These are phyloP conservation scores for Ophiothrix spiculata DNA, from an alignment of 35 echinoderm and acorn worm species.

Conservation along the genomic window DNA sequence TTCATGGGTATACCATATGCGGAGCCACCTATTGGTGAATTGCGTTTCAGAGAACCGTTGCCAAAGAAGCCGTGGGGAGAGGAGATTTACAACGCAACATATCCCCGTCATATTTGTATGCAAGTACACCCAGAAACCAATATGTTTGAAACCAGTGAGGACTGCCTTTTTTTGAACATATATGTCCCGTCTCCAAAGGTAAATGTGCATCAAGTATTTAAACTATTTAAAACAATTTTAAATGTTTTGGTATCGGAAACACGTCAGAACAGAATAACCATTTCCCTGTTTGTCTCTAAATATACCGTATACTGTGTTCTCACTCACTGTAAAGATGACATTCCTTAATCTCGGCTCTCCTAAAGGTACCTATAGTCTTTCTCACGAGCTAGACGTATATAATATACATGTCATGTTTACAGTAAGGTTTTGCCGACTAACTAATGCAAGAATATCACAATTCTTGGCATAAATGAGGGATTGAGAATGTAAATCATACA, in stretches of 20 bases:
- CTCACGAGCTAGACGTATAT: no score
- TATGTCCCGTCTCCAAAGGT: slow-evolving; percentile 44
- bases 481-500: no score
- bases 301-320: no score
- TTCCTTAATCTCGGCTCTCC: no score
- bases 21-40: slow-evolving; percentile 39
- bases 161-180: slow-evolving; percentile 76
- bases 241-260: neutral
- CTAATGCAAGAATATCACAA: no score
- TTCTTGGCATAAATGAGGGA: no score
- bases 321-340: no score
- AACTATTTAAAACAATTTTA: neutral
- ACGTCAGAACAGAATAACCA: no score
- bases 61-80: slow-evolving; percentile 31
- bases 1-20: slow-evolving; percentile 66
- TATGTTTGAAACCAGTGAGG: slow-evolving; percentile 42
- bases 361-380: no score
- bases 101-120: slow-evolving; percentile 34
- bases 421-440: no score
- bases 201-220: neutral
- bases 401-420: no score
- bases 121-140: neutral
- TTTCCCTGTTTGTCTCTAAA: no score
- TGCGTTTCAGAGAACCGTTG: slow-evolving; percentile 43
- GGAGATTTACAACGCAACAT: slow-evolving; percentile 49